phyloP scores from a whole-genome alignment of 2,113 vertebrate species.

The Lamprotornis superbus region DNA sequence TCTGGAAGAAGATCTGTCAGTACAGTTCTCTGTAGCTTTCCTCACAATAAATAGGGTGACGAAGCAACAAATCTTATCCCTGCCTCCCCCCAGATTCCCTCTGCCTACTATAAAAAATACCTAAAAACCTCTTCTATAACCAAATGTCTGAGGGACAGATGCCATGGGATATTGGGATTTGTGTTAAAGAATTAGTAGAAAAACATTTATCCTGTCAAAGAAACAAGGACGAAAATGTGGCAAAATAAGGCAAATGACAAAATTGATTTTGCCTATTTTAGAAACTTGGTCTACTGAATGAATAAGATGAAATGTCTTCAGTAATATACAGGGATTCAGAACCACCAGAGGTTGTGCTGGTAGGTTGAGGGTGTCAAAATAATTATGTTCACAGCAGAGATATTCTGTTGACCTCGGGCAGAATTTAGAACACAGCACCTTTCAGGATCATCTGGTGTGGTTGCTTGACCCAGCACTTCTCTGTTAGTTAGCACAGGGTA shows the following conservation, averaged over 20 bases:
- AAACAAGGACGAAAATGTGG: background rate
- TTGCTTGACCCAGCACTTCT: background rate
- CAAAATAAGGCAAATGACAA: background rate
- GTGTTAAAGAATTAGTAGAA: background rate
- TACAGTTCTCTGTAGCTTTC: background rate
- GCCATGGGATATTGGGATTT: background rate
- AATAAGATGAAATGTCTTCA: background rate
- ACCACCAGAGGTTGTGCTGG: background rate
- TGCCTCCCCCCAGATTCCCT: background rate
- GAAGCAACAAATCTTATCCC: background rate
- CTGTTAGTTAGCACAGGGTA: background rate
- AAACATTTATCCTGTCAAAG: background rate
- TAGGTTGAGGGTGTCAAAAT: background rate
- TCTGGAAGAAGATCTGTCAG: background rate
- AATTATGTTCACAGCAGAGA: background rate
- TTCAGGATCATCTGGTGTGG: background rate
- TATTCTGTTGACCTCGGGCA: background rate
- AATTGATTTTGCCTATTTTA: background rate
- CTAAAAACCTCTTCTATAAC: background rate
- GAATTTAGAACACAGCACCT: background rate
- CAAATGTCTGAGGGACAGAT: background rate
- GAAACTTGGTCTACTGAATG: background rate
- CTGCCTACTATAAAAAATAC: background rate
- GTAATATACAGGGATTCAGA: background rate
- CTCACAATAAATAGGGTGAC: background rate